phyloP scores from a whole-genome alignment of 2,888 invertebrate genomes.

The Atrina japonica region DNA sequence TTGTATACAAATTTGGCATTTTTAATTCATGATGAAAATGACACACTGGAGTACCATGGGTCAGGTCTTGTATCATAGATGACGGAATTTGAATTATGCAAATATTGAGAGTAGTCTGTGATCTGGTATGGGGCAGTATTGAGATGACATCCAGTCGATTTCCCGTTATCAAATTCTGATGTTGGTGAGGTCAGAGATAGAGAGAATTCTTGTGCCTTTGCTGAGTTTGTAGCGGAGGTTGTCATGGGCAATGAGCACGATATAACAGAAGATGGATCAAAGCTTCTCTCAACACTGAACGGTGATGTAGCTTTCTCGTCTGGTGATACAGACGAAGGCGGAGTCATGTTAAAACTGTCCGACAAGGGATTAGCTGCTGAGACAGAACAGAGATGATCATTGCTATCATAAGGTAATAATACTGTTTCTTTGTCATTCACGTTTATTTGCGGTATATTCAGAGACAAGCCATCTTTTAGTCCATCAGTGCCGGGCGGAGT shows the following conservation, averaged over 20 bases:
- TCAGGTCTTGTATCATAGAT: constrained; percentile 39
- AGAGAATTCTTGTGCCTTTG: constrained; percentile 40
- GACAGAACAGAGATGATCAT: constrained; percentile 44
- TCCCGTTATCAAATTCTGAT: constrained; percentile 28
- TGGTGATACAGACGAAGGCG: constrained; percentile 97
- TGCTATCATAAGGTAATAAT: constrained; percentile 21
- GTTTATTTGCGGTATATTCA: constrained; percentile 60
- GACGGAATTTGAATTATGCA: constrained; percentile 32
- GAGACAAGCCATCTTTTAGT: constrained; percentile 58
- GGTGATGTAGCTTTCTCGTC: constrained; percentile 86
- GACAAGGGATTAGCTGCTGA: constrained; percentile 28
- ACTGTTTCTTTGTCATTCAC: constrained; percentile 45
- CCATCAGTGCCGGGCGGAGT: constrained; percentile 95
- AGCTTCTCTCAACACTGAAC: constrained; percentile 33
- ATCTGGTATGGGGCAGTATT: constrained; percentile 23
- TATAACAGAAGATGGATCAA: constrained; percentile 28
- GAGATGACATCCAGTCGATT: constrained; percentile 6
- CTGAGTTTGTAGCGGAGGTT: constrained; percentile 22
- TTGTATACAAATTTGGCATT: no score
- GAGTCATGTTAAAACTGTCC: constrained; percentile 90
- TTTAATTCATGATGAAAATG: constrained; percentile 25
- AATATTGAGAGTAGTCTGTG: constrained; percentile 33
- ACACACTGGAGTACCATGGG: constrained; percentile 31
- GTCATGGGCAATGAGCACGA: constrained; percentile 15
- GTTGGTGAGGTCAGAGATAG: constrained; percentile 26